phyloP scores from a whole-genome alignment of 2,113 vertebrate genomes.

The Thunnus maccoyii region DNA sequence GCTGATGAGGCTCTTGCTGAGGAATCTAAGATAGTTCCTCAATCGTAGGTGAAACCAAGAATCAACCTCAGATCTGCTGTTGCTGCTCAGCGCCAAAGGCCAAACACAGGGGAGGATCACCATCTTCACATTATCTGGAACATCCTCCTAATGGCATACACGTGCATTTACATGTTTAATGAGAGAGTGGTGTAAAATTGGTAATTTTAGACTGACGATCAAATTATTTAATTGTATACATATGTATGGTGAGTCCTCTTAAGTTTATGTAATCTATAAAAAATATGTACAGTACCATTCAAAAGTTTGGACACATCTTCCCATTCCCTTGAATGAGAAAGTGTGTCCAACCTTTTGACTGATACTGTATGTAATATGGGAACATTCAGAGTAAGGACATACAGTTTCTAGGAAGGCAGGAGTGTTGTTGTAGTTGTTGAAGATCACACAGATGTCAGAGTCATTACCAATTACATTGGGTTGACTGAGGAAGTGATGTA shows the following conservation, averaged over 20 bases:
- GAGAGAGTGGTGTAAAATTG: neutral
- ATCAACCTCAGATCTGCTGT: slow-evolving; percentile 52
- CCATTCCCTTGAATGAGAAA: too few species aligned
- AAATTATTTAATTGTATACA: too few species aligned
- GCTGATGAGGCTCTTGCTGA: slow-evolving; percentile 70
- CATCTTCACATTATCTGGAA: slow-evolving; percentile 57
- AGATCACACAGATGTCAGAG: slow-evolving; percentile 69
- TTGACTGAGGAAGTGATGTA: slow-evolving; percentile 67
- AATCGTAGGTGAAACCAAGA: slow-evolving; percentile 71
- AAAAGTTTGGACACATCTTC: too few species aligned
- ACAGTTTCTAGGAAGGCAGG: slow-evolving; percentile 70
- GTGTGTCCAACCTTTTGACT: too few species aligned
- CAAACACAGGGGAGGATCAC: slow-evolving; percentile 74
- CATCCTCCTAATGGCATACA: slow-evolving; percentile 55
- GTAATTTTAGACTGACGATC: neutral
- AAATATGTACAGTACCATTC: too few species aligned
- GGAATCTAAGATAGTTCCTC: slow-evolving; percentile 68
- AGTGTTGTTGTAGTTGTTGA: slow-evolving; percentile 70
- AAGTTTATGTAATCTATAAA: too few species aligned
- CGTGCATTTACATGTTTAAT: neutral
- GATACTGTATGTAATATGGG: too few species aligned
- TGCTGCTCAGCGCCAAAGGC: slow-evolving; percentile 68
- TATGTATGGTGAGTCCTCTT: too few species aligned
- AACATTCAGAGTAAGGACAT: slow-evolving; percentile 14
- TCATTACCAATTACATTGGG: slow-evolving; percentile 39